Conservation (phyloP, 1,140 invertebrate species). For the Oncopeltus fasciatus region DNA sequence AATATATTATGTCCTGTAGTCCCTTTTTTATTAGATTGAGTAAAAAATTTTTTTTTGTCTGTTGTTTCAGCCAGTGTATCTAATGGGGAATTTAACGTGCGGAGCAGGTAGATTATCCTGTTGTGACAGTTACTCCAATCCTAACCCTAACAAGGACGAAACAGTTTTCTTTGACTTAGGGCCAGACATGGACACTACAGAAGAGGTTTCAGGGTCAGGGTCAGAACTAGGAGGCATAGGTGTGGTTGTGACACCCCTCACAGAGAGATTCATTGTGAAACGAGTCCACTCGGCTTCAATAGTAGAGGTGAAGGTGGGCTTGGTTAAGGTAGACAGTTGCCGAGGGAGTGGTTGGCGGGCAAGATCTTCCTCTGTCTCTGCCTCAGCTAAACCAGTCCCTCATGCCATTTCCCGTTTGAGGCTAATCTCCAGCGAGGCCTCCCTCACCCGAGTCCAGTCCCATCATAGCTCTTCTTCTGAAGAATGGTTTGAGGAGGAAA, state of each 20-base stretch:
- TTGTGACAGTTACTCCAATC: conserved; percentile 30
- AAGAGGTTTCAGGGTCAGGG: not conserved
- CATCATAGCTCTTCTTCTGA: conserved; percentile 31
- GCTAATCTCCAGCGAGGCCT: conserved; percentile 24
- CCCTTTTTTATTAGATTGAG: conserved; percentile 24
- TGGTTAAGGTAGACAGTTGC: conserved; percentile 18
- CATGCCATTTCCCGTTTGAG: conserved; percentile 19
- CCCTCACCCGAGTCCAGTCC: conserved; percentile 25
- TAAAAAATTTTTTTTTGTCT: conserved; percentile 20
- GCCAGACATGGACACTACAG: not conserved
- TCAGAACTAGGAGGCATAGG: not conserved
- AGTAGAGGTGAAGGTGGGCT: conserved; percentile 22
- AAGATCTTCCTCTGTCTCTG: conserved; percentile 21
- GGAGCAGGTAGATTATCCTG: conserved; percentile 66
- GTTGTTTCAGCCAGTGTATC: conserved; percentile 65
- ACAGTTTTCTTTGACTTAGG: conserved; percentile 12
- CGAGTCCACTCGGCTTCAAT: conserved; percentile 23
- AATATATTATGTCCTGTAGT: not conserved
- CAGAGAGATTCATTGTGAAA: conserved; percentile 23
- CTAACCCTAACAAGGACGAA: conserved; percentile 5
- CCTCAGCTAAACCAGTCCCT: not conserved
- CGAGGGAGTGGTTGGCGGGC: conserved; percentile 19
- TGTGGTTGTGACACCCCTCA: not conserved
- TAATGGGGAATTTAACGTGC: conserved; percentile 48
- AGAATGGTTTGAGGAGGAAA: conserved; percentile 31